These are phyloP conservation scores for Drepana arcuata DNA, from an alignment of 1,140 invertebrate species.

Conservation along the genomic window DNA sequence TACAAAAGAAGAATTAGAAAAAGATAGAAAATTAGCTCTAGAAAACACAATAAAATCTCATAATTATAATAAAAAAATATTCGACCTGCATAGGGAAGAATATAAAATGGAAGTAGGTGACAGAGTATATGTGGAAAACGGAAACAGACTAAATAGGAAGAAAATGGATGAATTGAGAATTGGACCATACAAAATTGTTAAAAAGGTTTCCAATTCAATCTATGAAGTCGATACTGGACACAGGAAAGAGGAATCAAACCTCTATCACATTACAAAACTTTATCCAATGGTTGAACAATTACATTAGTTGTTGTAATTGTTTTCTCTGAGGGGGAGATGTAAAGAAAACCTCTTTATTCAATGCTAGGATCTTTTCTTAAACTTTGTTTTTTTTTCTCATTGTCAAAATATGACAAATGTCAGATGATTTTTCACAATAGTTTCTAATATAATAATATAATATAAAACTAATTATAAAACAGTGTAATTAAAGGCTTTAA, in stretches of 20 bases:
- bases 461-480: no score
- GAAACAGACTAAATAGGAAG: not conserved
- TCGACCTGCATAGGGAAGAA: not conserved
- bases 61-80: not conserved
- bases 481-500: no score
- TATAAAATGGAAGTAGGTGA: not conserved
- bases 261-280: not conserved
- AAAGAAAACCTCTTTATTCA: no score
- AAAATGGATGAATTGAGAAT: not conserved
- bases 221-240: not conserved
- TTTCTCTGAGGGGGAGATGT: no score
- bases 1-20: not conserved
- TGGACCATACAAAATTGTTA: not conserved
- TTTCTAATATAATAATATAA: no score
- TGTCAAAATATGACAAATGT: no score
- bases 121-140: not conserved
- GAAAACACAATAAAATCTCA: not conserved
- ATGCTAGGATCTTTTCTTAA: no score
- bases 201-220: not conserved
- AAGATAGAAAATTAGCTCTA: not conserved
- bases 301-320: no score
- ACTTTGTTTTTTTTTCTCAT: no score
- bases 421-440: no score
- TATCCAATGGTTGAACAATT: no score
- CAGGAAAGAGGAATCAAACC: not conserved